Evolutionary conservation across 2,888 invertebrate species (phyloP).

Genomic region (Cryptophagus acutangulus): DNA sequence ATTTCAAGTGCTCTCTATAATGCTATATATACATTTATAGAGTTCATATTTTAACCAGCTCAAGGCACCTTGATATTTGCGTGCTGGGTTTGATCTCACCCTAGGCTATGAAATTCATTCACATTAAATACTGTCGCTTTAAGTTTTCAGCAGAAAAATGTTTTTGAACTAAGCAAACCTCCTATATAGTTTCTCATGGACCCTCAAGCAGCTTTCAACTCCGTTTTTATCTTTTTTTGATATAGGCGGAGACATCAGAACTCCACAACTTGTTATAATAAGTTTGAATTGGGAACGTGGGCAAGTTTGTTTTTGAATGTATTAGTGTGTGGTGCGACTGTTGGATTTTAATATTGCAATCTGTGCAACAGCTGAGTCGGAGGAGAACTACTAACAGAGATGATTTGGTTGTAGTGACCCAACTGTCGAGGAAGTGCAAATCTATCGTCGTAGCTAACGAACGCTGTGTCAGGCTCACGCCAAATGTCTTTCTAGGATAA

Average conservation of each 20-base stretch:
- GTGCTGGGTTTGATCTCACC: conserved; percentile 26
- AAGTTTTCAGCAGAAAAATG: conserved; percentile 19
- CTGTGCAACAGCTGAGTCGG: conserved; percentile 16
- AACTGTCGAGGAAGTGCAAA: conserved; percentile 9
- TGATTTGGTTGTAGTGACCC: conserved; percentile 11
- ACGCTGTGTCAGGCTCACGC: conserved; percentile 40
- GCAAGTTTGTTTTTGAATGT: conserved; percentile 9
- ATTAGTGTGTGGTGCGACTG: conserved; percentile 11
- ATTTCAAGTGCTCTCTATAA: conserved; percentile 32
- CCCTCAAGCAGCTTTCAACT: conserved; percentile 31
- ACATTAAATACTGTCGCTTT: conserved; percentile 18
- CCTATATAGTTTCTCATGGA: conserved; percentile 35
- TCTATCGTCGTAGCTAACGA: conserved; percentile 32
- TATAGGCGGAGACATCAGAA: conserved; percentile 4
- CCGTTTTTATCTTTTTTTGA: conserved; percentile 30
- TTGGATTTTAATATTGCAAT: conserved; percentile 13
- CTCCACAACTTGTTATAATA: conserved; percentile 19
- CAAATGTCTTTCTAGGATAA: conserved; percentile 40
- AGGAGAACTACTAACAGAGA: conserved; percentile 2
- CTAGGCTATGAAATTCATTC: conserved; percentile 32
- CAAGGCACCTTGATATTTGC: conserved; percentile 35
- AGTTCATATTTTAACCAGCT: conserved; percentile 37
- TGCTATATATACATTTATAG: not conserved
- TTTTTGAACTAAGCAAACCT: conserved; percentile 33
- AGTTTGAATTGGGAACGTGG: conserved; percentile 14